These are phyloP conservation scores for Myanophis thanlyinensis DNA, from an alignment of 2,113 vertebrate species.

Conservation along the genomic window DNA sequence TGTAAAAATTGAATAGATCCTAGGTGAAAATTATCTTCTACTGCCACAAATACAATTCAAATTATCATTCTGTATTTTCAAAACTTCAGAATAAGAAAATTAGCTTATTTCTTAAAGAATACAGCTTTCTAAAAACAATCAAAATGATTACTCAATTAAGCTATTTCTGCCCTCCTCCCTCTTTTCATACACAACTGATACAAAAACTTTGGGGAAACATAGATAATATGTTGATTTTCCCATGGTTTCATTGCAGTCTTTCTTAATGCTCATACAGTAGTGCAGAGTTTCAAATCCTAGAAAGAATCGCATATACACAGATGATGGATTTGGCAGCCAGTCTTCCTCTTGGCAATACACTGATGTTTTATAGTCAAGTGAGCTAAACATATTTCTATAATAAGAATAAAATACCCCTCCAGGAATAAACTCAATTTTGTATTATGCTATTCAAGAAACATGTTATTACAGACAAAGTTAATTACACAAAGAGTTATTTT, in stretches of 20 bases:
- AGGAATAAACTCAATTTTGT: constrained; percentile 17
- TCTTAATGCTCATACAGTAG: not conserved
- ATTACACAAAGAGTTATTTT: not conserved
- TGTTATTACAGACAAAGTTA: constrained; percentile 14
- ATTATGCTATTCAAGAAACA: constrained; percentile 24
- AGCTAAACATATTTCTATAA: constrained; percentile 37
- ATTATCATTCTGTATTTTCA: not conserved
- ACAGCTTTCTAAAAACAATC: not conserved
- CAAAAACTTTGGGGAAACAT: not conserved
- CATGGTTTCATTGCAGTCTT: not conserved
- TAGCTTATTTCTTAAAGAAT: not conserved
- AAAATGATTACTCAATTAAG: not conserved
- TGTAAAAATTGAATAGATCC: not conserved
- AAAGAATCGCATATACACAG: constrained; percentile 29
- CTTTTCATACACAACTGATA: not conserved
- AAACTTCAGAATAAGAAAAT: not conserved
- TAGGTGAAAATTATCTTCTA: not conserved
- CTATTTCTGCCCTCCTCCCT: not conserved
- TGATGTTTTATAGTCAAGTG: constrained; percentile 35
- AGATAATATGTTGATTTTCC: constrained; percentile 12
- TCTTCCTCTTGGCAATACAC: constrained; percentile 22
- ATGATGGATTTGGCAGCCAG: constrained; percentile 38
- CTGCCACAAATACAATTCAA: not conserved
- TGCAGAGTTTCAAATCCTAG: constrained; percentile 22
- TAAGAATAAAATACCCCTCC: constrained; percentile 32